phyloP scores from a whole-genome alignment of 2,888 invertebrate genomes.

The Seira musarum region DNA sequence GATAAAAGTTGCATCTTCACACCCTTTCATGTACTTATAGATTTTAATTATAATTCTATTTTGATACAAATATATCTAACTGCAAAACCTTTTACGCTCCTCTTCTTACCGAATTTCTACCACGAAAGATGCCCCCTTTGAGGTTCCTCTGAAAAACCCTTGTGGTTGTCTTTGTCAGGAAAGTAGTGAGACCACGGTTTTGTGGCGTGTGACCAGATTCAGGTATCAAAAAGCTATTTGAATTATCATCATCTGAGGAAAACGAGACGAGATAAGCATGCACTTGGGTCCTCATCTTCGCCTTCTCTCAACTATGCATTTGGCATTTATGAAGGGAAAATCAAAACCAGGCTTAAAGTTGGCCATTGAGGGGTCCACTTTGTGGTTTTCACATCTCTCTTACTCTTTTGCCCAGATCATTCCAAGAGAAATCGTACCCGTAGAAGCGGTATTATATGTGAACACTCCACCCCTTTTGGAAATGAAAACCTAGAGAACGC shows the following conservation, averaged over 20 bases:
- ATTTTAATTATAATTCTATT: neutral
- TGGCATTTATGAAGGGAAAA: slow-evolving; percentile 6
- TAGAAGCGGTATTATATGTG: no score
- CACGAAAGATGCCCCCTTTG: neutral
- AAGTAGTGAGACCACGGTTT: neutral
- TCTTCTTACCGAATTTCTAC: neutral
- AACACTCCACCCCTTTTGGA: no score
- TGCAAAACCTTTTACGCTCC: neutral
- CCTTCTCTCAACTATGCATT: no score
- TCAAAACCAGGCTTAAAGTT: slow-evolving; percentile 3
- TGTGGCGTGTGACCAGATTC: slow-evolving; percentile 8
- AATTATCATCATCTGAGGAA: slow-evolving; percentile 4
- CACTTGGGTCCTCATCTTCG: no score
- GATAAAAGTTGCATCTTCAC: neutral
- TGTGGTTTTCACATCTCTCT: neutral
- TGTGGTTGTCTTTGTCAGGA: slow-evolving; percentile 1
- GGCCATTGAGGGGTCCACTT: slow-evolving; percentile 4
- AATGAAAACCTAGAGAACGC: no score
- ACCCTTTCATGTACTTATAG: neutral
- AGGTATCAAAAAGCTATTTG: slow-evolving; percentile 11
- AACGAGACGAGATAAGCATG: slow-evolving; percentile 3
- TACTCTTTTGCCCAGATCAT: no score
- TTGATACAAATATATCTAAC: neutral
- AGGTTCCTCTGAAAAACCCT: neutral
- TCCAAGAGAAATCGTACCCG: no score